Percentiles rank a stretch among this genome's conserved stretches.
These are phyloP conservation scores for Drosophila imparisetae DNA, from an alignment of 2,888 invertebrate genomes.

Conservation along the genomic window DNA sequence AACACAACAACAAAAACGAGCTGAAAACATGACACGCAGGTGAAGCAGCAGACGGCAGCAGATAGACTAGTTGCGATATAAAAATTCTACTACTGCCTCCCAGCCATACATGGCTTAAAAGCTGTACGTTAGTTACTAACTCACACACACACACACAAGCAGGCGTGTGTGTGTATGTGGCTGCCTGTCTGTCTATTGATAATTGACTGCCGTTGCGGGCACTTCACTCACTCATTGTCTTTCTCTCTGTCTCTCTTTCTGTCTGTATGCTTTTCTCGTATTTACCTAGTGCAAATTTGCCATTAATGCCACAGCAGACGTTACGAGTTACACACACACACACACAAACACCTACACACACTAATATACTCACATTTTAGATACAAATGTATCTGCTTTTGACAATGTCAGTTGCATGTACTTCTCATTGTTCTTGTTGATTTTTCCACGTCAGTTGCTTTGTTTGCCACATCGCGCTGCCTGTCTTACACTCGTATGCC, in stretches of 20 bases:
- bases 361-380: slow-evolving; percentile 25
- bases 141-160: slow-evolving; percentile 20
- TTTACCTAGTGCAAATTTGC: slow-evolving; percentile 80
- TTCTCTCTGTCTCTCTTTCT: slow-evolving; percentile 13
- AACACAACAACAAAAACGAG: slow-evolving; percentile 32
- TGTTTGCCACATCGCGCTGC: slow-evolving; percentile 53
- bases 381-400: slow-evolving; percentile 64
- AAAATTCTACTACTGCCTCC: slow-evolving; percentile 39
- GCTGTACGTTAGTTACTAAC: slow-evolving; percentile 45
- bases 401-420: slow-evolving; percentile 57
- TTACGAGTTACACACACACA: slow-evolving; percentile 26
- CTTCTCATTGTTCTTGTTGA: slow-evolving; percentile 36
- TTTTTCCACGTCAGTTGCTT: slow-evolving; percentile 51
- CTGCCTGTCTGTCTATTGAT: slow-evolving; percentile 70
- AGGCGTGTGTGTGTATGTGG: slow-evolving; percentile 8
- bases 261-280: slow-evolving; percentile 43
- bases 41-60: slow-evolving; percentile 62
- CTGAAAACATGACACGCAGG: slow-evolving; percentile 66
- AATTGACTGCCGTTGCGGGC: slow-evolving; percentile 70
- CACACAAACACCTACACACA: slow-evolving; percentile 21
- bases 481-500: slow-evolving; percentile 45
- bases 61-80: slow-evolving; percentile 59
- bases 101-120: slow-evolving; percentile 10
- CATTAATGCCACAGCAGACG: slow-evolving; percentile 75
- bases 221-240: slow-evolving; percentile 57